Evolutionary conservation across 2,888 invertebrate species (phyloP).

Genomic region (Hypselothyrea guttata): DNA sequence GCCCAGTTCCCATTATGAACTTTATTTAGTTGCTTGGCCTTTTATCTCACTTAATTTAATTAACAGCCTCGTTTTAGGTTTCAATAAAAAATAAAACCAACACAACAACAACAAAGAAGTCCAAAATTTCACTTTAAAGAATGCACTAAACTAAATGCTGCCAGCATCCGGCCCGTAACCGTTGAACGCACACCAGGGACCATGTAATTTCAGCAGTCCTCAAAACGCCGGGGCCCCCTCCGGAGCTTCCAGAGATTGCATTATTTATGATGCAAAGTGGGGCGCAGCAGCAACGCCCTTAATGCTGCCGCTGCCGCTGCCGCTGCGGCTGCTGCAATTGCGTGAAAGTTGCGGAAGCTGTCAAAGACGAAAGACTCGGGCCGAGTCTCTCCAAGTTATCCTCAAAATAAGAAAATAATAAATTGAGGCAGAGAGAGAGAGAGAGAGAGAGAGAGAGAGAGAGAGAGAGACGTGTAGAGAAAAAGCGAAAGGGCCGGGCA

Average conservation of each 20-base stretch:
- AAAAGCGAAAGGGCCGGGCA: conserved; percentile 74
- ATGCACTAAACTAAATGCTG: conserved; percentile 52
- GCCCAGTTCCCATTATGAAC: conserved; percentile 48
- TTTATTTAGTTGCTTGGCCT: conserved; percentile 54
- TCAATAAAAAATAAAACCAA: conserved; percentile 36
- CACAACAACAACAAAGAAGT: conserved; percentile 22
- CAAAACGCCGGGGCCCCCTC: conserved; percentile 9
- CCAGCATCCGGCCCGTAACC: conserved; percentile 44
- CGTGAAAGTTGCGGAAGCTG: conserved; percentile 74
- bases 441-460: background rate
- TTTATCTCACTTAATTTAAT: conserved; percentile 73
- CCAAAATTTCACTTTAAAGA: conserved; percentile 72
- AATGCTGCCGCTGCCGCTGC: conserved; percentile 44
- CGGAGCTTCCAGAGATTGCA: conserved; percentile 25
- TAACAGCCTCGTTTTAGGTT: conserved; percentile 58
- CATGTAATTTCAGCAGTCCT: conserved; percentile 27
- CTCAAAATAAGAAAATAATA: conserved; percentile 33
- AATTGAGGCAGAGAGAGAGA: background rate
- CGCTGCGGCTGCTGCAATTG: conserved; percentile 52
- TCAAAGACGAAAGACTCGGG: too few relatives aligned
- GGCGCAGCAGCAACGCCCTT: conserved; percentile 51
- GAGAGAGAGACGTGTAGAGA: conserved; percentile 17
- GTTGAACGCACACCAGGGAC: background rate
- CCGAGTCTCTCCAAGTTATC: conserved; percentile 48
- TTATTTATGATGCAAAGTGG: conserved; percentile 64